phyloP scores from a whole-genome alignment of 2,888 invertebrate genomes.

The Habroteleia sp. region DNA sequence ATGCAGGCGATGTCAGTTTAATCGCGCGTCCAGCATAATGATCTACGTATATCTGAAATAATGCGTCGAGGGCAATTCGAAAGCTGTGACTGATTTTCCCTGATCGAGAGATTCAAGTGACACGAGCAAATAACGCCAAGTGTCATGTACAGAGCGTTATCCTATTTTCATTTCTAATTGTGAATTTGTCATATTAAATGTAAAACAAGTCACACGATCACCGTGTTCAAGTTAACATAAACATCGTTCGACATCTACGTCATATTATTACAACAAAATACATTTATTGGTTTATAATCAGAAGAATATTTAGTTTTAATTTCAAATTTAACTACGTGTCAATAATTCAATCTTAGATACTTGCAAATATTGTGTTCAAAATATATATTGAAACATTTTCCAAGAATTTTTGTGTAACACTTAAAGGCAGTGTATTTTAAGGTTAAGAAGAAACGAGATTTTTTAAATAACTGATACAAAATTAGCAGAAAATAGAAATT shows the following conservation, averaged over 20 bases:
- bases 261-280: constrained; percentile 27
- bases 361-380: too few species aligned
- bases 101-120: constrained; percentile 72
- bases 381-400: too few species aligned
- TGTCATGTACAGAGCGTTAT: constrained; percentile 68
- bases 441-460: too few species aligned
- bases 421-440: too few species aligned
- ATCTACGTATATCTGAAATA: constrained; percentile 58
- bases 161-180: constrained; percentile 63
- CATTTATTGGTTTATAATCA: constrained; percentile 6
- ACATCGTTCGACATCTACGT: constrained; percentile 3
- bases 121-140: constrained; percentile 70
- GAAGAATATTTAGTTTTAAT: too few species aligned
- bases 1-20: constrained; percentile 55
- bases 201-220: constrained; percentile 44
- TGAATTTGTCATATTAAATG: constrained; percentile 59
- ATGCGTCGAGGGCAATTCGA: constrained; percentile 53
- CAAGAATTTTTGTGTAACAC: too few species aligned
- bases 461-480: too few species aligned
- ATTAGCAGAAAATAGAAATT: too few species aligned
- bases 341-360: too few species aligned
- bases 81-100: constrained; percentile 64
- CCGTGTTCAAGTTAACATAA: constrained; percentile 36
- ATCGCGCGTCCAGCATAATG: constrained; percentile 52
- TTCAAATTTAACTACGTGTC: too few species aligned